Conservation (phyloP, 2,888 invertebrate species). For the Seira ritae region DNA sequence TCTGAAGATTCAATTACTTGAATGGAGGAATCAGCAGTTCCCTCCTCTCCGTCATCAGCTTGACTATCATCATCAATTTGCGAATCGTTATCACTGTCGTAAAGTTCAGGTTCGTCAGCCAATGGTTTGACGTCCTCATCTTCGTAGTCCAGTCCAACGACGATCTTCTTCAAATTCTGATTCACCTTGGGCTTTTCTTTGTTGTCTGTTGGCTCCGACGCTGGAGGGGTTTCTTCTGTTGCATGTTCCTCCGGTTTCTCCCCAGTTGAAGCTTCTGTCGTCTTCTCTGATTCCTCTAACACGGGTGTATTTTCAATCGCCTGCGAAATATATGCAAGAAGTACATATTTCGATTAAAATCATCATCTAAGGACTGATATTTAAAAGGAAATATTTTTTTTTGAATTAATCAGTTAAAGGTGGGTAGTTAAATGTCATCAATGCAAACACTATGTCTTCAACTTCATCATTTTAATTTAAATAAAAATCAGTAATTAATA, state of each 20-base stretch:
- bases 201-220: too few species aligned
- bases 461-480: too few species aligned
- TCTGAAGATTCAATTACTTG: conserved; percentile 78
- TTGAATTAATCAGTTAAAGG: too few species aligned
- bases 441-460: too few species aligned
- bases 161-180: conserved; percentile 76
- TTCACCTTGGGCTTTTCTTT: conserved; percentile 69
- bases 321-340: too few species aligned
- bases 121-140: conserved; percentile 75
- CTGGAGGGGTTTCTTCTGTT: conserved; percentile 31
- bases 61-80: conserved; percentile 75
- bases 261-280: background rate
- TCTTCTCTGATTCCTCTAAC: background rate
- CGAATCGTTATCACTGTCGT: conserved; percentile 76
- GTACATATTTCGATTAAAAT: background rate
- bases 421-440: too few species aligned
- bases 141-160: conserved; percentile 75
- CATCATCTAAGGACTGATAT: background rate
- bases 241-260: conserved; percentile 29
- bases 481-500: too few species aligned
- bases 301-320: conserved; percentile 12
- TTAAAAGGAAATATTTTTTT: background rate
- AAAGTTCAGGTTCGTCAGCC: conserved; percentile 75
- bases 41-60: conserved; percentile 77
- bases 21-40: conserved; percentile 76